A percentile compares a stretch with the other conserved stretches of the same genome.
These are phyloP conservation scores for Escarpia spicata DNA, from an alignment of 2,888 invertebrate species.

Conservation along the genomic window DNA sequence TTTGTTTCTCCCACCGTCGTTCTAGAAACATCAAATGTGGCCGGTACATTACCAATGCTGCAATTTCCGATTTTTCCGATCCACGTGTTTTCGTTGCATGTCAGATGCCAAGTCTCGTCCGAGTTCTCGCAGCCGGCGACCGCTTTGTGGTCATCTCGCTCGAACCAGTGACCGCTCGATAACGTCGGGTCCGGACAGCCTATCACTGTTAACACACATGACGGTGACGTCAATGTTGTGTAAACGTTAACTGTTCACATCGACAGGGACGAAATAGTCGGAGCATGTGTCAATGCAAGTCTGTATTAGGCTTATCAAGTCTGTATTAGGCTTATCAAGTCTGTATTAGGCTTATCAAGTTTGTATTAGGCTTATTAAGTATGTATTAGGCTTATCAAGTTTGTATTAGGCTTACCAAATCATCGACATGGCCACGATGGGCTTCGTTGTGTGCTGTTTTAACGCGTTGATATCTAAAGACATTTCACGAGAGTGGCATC, in stretches of 20 bases:
- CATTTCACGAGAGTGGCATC: no score
- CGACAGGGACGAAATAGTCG: not conserved
- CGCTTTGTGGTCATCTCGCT: slow-evolving; percentile 10
- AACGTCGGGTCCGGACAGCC: not conserved
- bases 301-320: no score
- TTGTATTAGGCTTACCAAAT: no score
- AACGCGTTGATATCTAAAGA: no score
- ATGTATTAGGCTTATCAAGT: no score
- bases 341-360: no score
- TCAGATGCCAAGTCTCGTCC: not conserved
- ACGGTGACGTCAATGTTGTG: not conserved
- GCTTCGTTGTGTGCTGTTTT: no score
- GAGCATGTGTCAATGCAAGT: not conserved
- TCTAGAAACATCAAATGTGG: not conserved
- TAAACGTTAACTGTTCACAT: not conserved
- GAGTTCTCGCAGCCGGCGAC: not conserved
- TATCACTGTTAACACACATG: not conserved
- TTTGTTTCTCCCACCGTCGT: no score
- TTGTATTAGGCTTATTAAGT: no score
- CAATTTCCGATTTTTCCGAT: not conserved
- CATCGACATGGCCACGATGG: no score
- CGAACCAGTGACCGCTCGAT: not conserved
- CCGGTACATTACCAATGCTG: not conserved
- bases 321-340: no score
- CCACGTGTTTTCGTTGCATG: not conserved